phyloP scores from a whole-genome alignment of 2,888 invertebrate species.

The Eristalis pertinax region DNA sequence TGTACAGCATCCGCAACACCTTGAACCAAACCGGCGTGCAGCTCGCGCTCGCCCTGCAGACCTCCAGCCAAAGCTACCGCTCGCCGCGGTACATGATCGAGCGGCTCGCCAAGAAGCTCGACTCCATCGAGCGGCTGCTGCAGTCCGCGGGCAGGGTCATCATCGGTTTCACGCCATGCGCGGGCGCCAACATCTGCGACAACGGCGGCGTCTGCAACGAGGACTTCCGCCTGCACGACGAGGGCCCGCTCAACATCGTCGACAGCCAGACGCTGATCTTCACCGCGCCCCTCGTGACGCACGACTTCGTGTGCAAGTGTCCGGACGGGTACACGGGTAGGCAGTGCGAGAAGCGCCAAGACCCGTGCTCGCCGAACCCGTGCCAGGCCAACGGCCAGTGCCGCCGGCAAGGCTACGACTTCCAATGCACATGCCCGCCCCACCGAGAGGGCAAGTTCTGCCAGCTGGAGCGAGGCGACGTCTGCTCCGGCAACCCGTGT shows the following conservation, averaged over 20 bases:
- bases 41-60: slow-evolving; percentile 86
- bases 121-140: slow-evolving; percentile 85
- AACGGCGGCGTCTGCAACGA: slow-evolving; percentile 91
- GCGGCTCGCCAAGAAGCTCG: slow-evolving; percentile 85
- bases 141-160: slow-evolving; percentile 83
- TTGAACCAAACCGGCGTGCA: slow-evolving; percentile 83
- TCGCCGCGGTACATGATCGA: slow-evolving; percentile 86
- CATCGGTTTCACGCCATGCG: slow-evolving; percentile 91
- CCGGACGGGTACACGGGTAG: slow-evolving; percentile 91
- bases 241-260: slow-evolving; percentile 83
- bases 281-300: slow-evolving; percentile 90
- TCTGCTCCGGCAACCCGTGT: slow-evolving; percentile 93
- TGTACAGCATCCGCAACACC: slow-evolving; percentile 88
- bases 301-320: slow-evolving; percentile 91
- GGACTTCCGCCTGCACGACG: slow-evolving; percentile 85
- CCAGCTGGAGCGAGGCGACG: slow-evolving; percentile 91
- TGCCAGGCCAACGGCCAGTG: slow-evolving; percentile 93
- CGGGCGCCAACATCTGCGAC: slow-evolving; percentile 85
- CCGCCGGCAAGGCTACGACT: slow-evolving; percentile 91
- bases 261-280: slow-evolving; percentile 92
- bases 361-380: slow-evolving; percentile 95
- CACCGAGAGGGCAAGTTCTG: slow-evolving; percentile 92
- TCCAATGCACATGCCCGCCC: slow-evolving; percentile 90
- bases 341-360: slow-evolving; percentile 92
- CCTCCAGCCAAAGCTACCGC: slow-evolving; percentile 84